Evolutionary conservation across 2,797 vertebrate genomes (phyloP).

Genomic region (Sciurus vulgaris): DNA sequence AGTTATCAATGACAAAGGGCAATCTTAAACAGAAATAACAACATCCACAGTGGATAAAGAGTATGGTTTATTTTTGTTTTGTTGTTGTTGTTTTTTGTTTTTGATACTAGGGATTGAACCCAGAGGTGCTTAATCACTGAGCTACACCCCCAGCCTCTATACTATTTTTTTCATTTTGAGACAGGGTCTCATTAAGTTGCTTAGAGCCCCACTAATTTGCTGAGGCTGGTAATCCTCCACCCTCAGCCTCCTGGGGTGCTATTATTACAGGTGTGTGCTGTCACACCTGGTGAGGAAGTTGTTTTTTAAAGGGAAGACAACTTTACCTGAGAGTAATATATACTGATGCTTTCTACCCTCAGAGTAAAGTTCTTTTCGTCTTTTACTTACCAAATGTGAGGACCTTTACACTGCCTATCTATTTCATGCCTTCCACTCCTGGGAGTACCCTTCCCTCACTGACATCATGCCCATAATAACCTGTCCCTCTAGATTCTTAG

Average conservation of each 20-base stretch:
- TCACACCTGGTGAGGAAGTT: not conserved
- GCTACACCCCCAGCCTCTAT: no score
- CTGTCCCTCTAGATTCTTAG: not conserved
- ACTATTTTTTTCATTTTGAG: no score
- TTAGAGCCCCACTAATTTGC: no score
- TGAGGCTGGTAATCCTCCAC: no score
- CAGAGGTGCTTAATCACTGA: no score
- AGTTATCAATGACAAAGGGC: not conserved
- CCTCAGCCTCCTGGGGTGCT: no score
- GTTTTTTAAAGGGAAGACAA: not conserved
- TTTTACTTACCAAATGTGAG: not conserved
- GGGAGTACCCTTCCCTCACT: not conserved
- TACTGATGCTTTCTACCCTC: not conserved
- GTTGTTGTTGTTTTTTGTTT: no score
- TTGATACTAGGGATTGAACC: no score
- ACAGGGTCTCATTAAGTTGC: no score
- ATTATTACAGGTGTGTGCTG: no score
- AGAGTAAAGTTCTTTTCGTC: not conserved
- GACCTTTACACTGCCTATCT: not conserved
- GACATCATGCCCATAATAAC: not conserved
- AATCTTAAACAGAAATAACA: not conserved
- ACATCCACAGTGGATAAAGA: not conserved
- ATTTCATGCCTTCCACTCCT: not conserved
- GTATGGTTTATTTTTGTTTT: no score
- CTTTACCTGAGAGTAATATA: not conserved